These are phyloP conservation scores for Morpho deidamia DNA, from an alignment of 2,888 invertebrate genomes.

Conservation along the genomic window DNA sequence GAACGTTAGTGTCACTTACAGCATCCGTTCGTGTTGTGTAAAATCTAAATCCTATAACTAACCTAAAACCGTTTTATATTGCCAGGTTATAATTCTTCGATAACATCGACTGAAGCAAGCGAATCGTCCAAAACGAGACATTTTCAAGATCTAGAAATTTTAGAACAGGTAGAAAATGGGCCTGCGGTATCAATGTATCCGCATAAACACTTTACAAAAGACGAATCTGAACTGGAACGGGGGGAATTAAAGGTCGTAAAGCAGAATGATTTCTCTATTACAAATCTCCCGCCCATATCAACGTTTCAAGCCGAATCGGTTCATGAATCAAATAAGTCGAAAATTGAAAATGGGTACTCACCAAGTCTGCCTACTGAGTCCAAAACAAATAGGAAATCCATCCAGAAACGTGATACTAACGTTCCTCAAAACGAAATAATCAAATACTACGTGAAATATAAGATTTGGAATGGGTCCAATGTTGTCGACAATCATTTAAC, in stretches of 20 bases:
- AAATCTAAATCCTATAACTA: background rate
- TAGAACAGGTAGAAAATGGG: conserved; percentile 25
- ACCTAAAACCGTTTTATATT: background rate
- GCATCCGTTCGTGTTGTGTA: too few relatives aligned
- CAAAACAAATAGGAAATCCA: conserved; percentile 23
- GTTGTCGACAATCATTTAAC: background rate
- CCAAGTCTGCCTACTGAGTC: too few relatives aligned
- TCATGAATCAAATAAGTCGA: too few relatives aligned
- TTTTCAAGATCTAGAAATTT: conserved; percentile 15
- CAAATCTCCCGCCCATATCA: too few relatives aligned
- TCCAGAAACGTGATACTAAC: conserved; percentile 40
- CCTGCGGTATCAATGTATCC: conserved; percentile 21
- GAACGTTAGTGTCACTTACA: too few relatives aligned
- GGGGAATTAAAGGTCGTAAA: too few relatives aligned
- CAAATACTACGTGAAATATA: conserved; percentile 55
- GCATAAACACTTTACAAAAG: conserved; percentile 15
- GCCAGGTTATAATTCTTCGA: conserved; percentile 3
- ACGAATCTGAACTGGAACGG: too few relatives aligned
- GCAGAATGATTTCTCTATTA: too few relatives aligned
- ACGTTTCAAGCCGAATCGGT: too few relatives aligned
- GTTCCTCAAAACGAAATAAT: conserved; percentile 29
- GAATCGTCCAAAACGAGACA: background rate
- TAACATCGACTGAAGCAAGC: background rate
- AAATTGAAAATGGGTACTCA: too few relatives aligned
- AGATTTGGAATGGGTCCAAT: conserved; percentile 45